Conservation (phyloP, 2,113 vertebrate genomes). For the Cebidichthys violaceus region DNA sequence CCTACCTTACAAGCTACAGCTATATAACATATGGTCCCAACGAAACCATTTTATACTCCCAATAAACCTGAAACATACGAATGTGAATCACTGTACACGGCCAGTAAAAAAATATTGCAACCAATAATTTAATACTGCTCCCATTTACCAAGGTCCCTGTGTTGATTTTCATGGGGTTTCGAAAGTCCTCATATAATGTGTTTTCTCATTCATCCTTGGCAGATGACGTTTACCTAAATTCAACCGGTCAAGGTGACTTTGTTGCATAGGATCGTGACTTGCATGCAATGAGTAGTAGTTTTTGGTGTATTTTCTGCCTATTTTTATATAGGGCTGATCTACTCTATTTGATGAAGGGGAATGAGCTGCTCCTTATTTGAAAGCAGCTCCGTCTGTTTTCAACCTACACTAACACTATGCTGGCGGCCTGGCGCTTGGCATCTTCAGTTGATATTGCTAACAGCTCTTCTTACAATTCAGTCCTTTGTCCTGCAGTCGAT, state of each 20-base stretch:
- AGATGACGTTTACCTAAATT: neutral
- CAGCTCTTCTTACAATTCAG: slow-evolving; percentile 24
- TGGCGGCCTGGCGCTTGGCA: neutral
- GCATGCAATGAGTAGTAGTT: neutral
- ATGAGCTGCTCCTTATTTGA: slow-evolving; percentile 2
- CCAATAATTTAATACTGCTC: neutral
- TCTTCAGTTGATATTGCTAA: slow-evolving; percentile 22
- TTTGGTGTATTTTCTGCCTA: neutral
- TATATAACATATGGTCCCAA: slow-evolving; percentile 13
- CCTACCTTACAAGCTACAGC: neutral
- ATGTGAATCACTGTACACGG: neutral
- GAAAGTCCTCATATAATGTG: neutral
- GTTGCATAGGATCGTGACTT: neutral
- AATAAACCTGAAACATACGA: neutral
- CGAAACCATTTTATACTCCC: slow-evolving; percentile 20
- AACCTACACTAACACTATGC: neutral
- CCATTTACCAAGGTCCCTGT: neutral
- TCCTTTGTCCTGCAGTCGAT: slow-evolving; percentile 40
- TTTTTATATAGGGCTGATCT: neutral
- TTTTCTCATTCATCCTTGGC: neutral
- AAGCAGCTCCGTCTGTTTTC: slow-evolving; percentile 16
- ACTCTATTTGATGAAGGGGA: neutral
- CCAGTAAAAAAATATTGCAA: slow-evolving; percentile 10
- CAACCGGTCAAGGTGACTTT: neutral
- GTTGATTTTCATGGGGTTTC: neutral